These are phyloP conservation scores for Clistopyga incitator DNA, from an alignment of 2,888 invertebrate species.

Conservation along the genomic window DNA sequence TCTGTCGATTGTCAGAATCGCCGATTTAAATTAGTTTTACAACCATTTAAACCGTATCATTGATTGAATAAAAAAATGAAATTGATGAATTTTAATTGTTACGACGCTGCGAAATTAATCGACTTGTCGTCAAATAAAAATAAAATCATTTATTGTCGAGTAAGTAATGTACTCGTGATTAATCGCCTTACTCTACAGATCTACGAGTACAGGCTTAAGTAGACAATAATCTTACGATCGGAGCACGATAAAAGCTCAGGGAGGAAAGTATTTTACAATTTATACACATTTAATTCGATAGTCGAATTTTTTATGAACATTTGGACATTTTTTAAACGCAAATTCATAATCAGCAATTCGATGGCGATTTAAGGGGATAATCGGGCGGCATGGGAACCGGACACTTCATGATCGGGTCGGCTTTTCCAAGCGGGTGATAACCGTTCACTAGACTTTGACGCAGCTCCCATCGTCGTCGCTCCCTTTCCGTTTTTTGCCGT, in stretches of 20 bases:
- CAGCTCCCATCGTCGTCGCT: conserved; percentile 89
- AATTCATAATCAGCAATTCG: conserved; percentile 53
- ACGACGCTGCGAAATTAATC: neutral
- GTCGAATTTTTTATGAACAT: conserved; percentile 20
- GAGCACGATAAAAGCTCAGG: neutral
- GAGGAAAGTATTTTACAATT: conserved; percentile 37
- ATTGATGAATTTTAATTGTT: neutral
- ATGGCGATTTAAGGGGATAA: conserved; percentile 69
- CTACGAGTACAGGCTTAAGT: neutral
- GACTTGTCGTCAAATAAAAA: conserved; percentile 5
- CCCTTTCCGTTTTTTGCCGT: conserved; percentile 90
- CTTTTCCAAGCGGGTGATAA: conserved; percentile 81
- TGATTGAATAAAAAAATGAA: neutral
- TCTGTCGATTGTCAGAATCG: neutral
- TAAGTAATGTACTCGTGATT: conserved; percentile 1
- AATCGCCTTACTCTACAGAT: neutral
- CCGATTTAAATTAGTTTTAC: neutral
- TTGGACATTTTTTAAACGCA: conserved; percentile 10
- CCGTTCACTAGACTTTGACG: conserved; percentile 86
- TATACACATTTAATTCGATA: conserved; percentile 21
- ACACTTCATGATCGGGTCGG: conserved; percentile 79
- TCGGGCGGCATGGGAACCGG: conserved; percentile 79
- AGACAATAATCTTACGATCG: conserved; percentile 1
- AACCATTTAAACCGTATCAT: neutral
- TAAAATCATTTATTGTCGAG: conserved; percentile 9